phyloP scores from a whole-genome alignment of 2,888 invertebrate species.

The Biston stratarius region DNA sequence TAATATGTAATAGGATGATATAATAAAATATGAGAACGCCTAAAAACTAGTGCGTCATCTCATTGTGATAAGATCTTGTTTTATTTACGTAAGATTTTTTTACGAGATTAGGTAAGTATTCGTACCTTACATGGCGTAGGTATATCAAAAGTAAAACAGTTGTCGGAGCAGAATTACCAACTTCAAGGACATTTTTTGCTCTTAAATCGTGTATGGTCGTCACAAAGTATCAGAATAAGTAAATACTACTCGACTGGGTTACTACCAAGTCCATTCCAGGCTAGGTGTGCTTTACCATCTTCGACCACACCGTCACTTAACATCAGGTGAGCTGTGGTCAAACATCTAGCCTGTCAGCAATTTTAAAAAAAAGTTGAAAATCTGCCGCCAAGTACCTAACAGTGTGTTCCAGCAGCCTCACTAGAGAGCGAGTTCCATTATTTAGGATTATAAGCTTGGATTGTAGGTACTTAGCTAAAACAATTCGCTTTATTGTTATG shows the following conservation, averaged over 20 bases:
- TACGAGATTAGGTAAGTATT: not conserved
- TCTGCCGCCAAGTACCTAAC: no score
- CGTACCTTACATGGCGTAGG: not conserved
- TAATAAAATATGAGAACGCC: slow-evolving; percentile 3
- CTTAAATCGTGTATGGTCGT: not conserved
- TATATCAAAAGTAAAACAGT: slow-evolving; percentile 1
- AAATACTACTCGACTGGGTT: not conserved
- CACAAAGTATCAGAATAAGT: not conserved
- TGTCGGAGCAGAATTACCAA: not conserved
- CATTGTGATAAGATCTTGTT: slow-evolving; percentile 29
- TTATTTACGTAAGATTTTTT: slow-evolving; percentile 15
- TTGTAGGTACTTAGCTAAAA: no score
- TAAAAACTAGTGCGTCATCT: slow-evolving; percentile 6
- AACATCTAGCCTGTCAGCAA: no score
- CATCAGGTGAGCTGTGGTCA: no score
- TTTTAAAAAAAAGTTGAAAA: no score
- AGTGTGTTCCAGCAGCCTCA: no score
- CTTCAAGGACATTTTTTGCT: not conserved
- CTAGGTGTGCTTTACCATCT: no score
- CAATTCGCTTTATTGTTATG: no score
- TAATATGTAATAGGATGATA: slow-evolving; percentile 4
- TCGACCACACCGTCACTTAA: no score
- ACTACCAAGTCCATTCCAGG: no score
- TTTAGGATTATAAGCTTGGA: no score
- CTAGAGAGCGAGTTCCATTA: no score